Conservation (phyloP, 2,113 vertebrate species). For the Mellivora capensis region DNA sequence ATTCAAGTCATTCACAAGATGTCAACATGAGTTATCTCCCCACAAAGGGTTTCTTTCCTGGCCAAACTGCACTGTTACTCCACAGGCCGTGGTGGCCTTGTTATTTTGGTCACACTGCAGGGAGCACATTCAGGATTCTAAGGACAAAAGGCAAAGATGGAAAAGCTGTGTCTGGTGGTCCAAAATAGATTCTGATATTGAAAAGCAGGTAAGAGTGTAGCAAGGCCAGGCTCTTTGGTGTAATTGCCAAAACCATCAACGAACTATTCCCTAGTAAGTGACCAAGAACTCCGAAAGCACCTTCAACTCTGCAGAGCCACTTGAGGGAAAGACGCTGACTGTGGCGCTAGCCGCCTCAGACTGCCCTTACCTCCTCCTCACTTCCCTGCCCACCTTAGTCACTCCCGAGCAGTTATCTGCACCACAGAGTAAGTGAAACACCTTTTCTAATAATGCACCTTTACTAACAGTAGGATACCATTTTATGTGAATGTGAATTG, state of each 20-base stretch:
- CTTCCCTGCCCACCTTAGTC: not conserved
- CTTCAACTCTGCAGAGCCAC: not conserved
- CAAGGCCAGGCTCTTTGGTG: not conserved
- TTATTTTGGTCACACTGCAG: not conserved
- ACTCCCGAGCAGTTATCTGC: not conserved
- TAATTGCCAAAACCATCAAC: not conserved
- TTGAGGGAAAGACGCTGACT: not conserved
- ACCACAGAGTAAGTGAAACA: not conserved
- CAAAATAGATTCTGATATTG: not conserved
- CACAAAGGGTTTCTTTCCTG: slow-evolving; percentile 2
- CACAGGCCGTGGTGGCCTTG: not conserved
- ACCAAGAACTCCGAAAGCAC: not conserved
- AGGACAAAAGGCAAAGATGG: not conserved
- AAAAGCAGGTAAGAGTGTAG: not conserved
- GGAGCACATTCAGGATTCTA: not conserved
- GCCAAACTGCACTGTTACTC: not conserved
- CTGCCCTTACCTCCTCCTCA: not conserved
- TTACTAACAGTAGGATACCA: not conserved
- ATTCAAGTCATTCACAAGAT: slow-evolving; percentile 35
- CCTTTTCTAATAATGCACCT: not conserved
- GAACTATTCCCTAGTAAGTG: not conserved
- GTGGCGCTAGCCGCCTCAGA: not conserved
- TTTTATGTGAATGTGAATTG: not conserved
- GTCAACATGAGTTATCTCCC: slow-evolving; percentile 11
- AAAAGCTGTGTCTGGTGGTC: not conserved